These are phyloP conservation scores for Cladorhizidae sp. DNA, from an alignment of 37 sponge, comb jelly and placozoan genomes.

Conservation along the genomic window DNA sequence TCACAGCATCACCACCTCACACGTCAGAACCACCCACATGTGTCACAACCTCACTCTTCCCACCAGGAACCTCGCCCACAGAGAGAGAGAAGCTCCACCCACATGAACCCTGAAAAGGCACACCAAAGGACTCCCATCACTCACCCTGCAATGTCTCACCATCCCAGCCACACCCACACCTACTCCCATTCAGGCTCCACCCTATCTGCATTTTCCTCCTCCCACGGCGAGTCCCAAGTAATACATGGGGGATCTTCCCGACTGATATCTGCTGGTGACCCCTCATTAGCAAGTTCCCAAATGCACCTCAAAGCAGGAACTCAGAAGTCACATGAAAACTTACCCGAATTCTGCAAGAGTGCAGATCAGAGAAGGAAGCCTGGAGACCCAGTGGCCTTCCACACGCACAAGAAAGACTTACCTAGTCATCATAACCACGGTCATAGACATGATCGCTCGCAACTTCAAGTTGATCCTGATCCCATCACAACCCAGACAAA, in stretches of 20 bases:
- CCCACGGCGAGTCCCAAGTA: background rate
- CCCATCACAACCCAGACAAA: background rate
- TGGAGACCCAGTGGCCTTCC: conserved; percentile 3
- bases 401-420: background rate
- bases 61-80: background rate
- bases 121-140: background rate
- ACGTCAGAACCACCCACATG: conserved; percentile 11
- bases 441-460: background rate
- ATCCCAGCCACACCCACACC: conserved; percentile 15
- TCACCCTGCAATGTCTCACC: conserved; percentile 8
- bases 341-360: background rate
- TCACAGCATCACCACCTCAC: background rate
- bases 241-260: background rate
- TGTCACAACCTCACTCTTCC: conserved; percentile 19
- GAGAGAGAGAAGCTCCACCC: background rate
- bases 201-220: background rate
- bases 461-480: background rate
- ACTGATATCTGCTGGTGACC: background rate
- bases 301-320: conserved; percentile 1
- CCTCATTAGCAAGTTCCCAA: background rate
- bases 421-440: background rate
- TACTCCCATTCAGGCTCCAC: conserved; percentile 7
- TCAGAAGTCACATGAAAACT: background rate
- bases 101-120: background rate
- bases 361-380: conserved; percentile 15